Percentiles rank a stretch among this genome's conserved stretches.
Evolutionary conservation across 2,113 vertebrate species (phyloP).

Genomic region (Rhynchomys soricoides): DNA sequence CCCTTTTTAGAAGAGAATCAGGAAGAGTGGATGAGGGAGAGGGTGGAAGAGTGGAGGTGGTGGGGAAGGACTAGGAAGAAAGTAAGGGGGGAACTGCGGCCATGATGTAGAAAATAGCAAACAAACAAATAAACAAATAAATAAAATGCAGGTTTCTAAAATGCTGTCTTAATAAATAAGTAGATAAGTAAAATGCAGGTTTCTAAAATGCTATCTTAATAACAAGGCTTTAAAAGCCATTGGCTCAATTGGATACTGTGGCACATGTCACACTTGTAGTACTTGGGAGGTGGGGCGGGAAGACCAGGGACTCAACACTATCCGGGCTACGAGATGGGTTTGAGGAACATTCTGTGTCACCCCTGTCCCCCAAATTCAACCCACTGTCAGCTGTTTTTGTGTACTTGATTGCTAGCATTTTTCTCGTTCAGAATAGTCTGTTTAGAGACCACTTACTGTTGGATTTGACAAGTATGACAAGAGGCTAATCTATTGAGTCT

Average conservation of each 20-base stretch:
- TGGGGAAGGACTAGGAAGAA: background rate
- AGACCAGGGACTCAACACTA: background rate
- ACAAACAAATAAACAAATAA: background rate
- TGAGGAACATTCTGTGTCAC: background rate
- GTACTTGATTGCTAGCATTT: slow-evolving; percentile 21
- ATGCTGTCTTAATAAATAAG: background rate
- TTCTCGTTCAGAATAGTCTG: slow-evolving; percentile 45
- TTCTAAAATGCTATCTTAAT: slow-evolving; percentile 30
- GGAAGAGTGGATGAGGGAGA: background rate
- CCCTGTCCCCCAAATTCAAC: background rate
- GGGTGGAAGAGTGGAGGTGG: background rate
- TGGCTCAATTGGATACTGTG: background rate
- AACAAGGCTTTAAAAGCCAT: slow-evolving; percentile 14
- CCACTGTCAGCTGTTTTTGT: background rate
- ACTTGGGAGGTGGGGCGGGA: background rate
- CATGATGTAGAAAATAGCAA: background rate
- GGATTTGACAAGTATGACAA: slow-evolving; percentile 39
- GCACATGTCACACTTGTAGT: background rate
- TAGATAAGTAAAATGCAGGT: background rate
- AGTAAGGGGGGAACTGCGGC: background rate
- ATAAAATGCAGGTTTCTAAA: slow-evolving; percentile 31
- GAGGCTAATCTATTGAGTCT: slow-evolving; percentile 12
- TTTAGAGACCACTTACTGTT: slow-evolving; percentile 55
- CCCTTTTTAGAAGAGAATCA: background rate
- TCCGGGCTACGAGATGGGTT: background rate